Conservation (phyloP, 2,113 vertebrate species). For the Saimiri boliviensis region DNA sequence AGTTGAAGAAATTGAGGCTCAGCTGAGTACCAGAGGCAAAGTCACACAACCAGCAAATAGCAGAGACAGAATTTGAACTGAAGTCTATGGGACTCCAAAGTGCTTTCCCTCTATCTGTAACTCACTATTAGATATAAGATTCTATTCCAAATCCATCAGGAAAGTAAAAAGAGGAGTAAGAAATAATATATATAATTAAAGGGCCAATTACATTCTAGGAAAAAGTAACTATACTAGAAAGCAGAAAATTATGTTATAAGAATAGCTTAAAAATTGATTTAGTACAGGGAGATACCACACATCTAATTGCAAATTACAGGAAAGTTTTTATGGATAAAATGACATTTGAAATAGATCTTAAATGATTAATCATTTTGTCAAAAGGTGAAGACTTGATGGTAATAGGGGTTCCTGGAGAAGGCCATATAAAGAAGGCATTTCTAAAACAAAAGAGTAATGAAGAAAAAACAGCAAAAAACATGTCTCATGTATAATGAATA, state of each 20-base stretch:
- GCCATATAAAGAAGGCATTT: not conserved
- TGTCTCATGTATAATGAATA: not conserved
- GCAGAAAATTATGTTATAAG: not conserved
- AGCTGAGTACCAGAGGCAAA: not conserved
- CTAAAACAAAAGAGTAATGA: conserved; percentile 1
- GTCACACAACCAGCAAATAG: not conserved
- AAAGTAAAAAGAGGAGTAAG: not conserved
- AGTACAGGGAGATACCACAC: not conserved
- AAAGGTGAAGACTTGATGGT: not conserved
- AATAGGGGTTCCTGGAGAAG: not conserved
- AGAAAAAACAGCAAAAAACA: not conserved
- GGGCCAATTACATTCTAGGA: not conserved
- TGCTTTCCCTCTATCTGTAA: not conserved
- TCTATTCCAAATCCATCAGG: not conserved
- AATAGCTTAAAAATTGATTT: not conserved
- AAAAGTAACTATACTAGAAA: conserved; percentile 12
- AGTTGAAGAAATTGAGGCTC: not conserved
- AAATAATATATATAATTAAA: conserved; percentile 23
- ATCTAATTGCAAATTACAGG: not conserved
- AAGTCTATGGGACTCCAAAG: not conserved
- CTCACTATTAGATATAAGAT: not conserved
- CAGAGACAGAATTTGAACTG: not conserved
- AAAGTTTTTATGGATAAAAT: not conserved
- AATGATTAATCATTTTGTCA: not conserved
- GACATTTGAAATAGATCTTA: not conserved